A percentile compares a stretch with the other conserved stretches of the same genome.
Evolutionary conservation across 2,888 invertebrate species (phyloP).

Genomic region (Epiperipatus broadwayi): DNA sequence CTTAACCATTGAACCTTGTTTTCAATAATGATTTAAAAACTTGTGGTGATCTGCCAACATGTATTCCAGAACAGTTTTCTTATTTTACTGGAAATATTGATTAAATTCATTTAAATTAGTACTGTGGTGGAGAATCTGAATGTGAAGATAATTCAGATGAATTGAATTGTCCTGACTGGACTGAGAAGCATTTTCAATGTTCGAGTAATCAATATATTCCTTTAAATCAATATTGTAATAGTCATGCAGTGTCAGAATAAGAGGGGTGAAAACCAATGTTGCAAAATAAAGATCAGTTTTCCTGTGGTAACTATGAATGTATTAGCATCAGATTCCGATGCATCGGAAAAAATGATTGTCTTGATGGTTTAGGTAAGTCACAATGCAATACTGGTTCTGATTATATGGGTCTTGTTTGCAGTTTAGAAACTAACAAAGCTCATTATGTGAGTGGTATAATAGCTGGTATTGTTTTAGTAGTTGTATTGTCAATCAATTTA

Average conservation of each 20-base stretch:
- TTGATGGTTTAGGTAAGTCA: slow-evolving; percentile 24
- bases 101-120: slow-evolving; percentile 34
- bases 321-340: slow-evolving; percentile 19
- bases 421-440: too few species aligned
- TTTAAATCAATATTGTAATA: slow-evolving; percentile 24
- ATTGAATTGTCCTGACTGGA: slow-evolving; percentile 45
- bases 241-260: slow-evolving; percentile 26
- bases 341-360: slow-evolving; percentile 22
- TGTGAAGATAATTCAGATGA: slow-evolving; percentile 68
- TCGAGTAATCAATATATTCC: slow-evolving; percentile 11
- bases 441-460: too few species aligned
- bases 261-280: slow-evolving; percentile 28
- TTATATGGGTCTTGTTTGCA: too few species aligned
- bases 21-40: slow-evolving; percentile 35
- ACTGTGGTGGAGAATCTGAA: slow-evolving; percentile 60
- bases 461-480: too few species aligned
- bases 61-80: slow-evolving; percentile 50
- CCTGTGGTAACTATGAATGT: slow-evolving; percentile 21
- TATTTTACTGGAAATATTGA: slow-evolving; percentile 30
- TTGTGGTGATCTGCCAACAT: slow-evolving; percentile 46
- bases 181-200: slow-evolving; percentile 15
- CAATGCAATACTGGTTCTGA: too few species aligned
- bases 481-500: too few species aligned
- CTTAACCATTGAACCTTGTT: slow-evolving; percentile 51
- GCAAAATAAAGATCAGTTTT: slow-evolving; percentile 21